A percentile compares a stretch with the other conserved stretches of the same genome.
Evolutionary conservation across 2,888 invertebrate species (phyloP).

Genomic region (Ferrisia virgata): DNA sequence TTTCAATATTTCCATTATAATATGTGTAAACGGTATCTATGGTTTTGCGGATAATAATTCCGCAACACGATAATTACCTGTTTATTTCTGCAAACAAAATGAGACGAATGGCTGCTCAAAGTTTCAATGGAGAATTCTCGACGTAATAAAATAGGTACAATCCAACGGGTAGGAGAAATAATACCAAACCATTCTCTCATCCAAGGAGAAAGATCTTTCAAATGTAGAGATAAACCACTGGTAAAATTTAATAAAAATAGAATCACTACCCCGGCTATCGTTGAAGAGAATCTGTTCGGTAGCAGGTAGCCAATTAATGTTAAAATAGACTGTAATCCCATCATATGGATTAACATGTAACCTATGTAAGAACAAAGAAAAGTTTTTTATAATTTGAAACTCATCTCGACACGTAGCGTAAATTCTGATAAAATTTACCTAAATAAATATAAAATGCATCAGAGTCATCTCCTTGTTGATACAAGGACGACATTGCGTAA

Average conservation of each 20-base stretch:
- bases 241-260: conserved; percentile 62
- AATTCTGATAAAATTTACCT: conserved; percentile 49
- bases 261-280: conserved; percentile 61
- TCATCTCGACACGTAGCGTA: background rate
- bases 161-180: conserved; percentile 71
- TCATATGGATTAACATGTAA: conserved; percentile 68
- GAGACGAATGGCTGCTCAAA: conserved; percentile 59
- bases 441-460: conserved; percentile 52
- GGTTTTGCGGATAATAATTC: background rate
- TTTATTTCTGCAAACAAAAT: conserved; percentile 66
- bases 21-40: background rate
- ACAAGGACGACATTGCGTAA: conserved; percentile 82
- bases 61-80: conserved; percentile 63
- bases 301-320: conserved; percentile 67
- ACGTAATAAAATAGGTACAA: conserved; percentile 64
- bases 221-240: conserved; percentile 69
- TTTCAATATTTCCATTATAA: conserved; percentile 49
- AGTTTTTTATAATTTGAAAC: background rate
- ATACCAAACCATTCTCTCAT: conserved; percentile 62
- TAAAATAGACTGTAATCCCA: conserved; percentile 66
- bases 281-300: conserved; percentile 64
- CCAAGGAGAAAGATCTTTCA: conserved; percentile 63
- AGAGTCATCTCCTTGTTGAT: conserved; percentile 54
- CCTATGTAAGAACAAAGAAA: conserved; percentile 57
- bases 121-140: conserved; percentile 67